These are phyloP conservation scores for Phoebastria nigripes DNA, from an alignment of 2,797 vertebrate species.

Conservation along the genomic window DNA sequence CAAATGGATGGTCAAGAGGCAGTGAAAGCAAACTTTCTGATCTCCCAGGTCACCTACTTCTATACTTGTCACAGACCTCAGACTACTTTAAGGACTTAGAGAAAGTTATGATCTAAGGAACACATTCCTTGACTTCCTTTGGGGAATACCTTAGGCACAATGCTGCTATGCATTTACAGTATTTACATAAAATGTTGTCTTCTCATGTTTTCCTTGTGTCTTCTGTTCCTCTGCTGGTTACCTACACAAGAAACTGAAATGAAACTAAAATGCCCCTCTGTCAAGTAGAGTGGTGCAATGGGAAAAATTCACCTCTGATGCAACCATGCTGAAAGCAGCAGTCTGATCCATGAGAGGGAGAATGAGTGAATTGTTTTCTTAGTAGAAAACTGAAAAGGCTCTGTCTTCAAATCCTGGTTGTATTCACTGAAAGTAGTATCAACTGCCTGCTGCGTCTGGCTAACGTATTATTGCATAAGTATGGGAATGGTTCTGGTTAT, in stretches of 20 bases:
- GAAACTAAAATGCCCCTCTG: not conserved
- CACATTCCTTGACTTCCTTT: not conserved
- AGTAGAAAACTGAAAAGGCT: not conserved
- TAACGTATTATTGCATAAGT: not conserved
- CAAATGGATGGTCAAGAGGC: not conserved
- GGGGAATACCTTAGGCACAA: not conserved
- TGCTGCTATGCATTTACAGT: not conserved
- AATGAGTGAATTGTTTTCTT: not conserved
- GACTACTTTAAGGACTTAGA: not conserved
- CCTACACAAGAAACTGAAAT: not conserved
- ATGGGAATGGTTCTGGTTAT: not conserved
- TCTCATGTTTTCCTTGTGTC: not conserved
- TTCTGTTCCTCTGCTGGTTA: not conserved
- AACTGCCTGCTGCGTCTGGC: not conserved
- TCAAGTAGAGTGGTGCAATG: not conserved
- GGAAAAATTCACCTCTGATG: not conserved
- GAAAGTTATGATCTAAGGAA: not conserved
- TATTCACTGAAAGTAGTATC: not conserved
- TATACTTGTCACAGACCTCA: not conserved
- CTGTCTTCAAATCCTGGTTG: not conserved
- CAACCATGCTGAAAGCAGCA: not conserved
- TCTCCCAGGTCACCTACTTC: not conserved
- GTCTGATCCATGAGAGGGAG: not conserved
- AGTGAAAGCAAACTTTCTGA: not conserved
- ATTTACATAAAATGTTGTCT: not conserved